These are phyloP conservation scores for Lamprotornis superbus DNA, from an alignment of 2,113 vertebrate genomes.

Conservation along the genomic window DNA sequence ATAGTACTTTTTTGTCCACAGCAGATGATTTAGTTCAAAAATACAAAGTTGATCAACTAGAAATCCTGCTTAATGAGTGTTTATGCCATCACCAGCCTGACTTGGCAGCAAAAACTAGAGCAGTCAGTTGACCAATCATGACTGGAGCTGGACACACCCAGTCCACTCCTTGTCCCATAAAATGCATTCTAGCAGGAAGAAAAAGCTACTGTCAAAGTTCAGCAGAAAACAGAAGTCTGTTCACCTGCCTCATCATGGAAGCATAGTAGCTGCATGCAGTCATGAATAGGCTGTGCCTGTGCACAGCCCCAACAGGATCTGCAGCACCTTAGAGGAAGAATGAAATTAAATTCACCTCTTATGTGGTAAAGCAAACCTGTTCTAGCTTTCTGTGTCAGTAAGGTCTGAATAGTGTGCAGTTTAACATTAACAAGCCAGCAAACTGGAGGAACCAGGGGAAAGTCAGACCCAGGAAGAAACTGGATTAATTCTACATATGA, in stretches of 20 bases:
- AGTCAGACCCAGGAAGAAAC: neutral
- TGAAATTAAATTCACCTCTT: neutral
- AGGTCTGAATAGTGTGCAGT: neutral
- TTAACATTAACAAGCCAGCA: neutral
- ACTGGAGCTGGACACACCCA: neutral
- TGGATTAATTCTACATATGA: neutral
- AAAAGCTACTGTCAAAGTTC: neutral
- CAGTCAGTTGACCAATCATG: neutral
- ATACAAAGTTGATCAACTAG: conserved; percentile 2
- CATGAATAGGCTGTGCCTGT: neutral
- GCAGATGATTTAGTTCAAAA: conserved; percentile 19
- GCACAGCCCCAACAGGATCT: neutral
- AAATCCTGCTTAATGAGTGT: neutral
- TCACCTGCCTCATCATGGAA: neutral
- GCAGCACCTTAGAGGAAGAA: neutral
- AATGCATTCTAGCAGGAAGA: neutral
- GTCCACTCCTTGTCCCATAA: neutral
- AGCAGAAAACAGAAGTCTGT: neutral
- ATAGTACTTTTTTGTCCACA: neutral
- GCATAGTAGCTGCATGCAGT: neutral
- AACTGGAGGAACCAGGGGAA: neutral
- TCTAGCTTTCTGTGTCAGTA: neutral
- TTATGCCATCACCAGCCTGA: neutral
- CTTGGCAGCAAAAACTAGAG: neutral
- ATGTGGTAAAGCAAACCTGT: neutral